Base-by-base conservation (phyloP, 2,113 vertebrate species). In the Nothoprocta pentlandii region DNA sequence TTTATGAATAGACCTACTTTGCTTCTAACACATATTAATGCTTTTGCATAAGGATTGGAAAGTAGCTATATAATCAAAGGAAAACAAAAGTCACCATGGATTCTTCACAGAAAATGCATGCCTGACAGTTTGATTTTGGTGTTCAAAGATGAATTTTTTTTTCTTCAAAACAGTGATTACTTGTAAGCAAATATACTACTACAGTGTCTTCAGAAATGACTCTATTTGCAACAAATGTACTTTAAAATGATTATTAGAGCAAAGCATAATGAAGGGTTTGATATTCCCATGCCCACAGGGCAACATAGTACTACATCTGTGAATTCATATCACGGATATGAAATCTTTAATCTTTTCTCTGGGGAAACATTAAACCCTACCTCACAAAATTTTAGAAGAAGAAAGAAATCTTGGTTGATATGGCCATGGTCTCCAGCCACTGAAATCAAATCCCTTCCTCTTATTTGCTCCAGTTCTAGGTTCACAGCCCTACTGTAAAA, bases 291-390 rank as follows among this genome's bases (percentile, higher is more conserved):
- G 92, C 92, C 92, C 70, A 80, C 93, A 63, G 93, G 94, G 93
- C 77, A 94, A 91, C 87, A 66, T 95, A 95, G 85, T 92, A 92
- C 92, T 80, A 68, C 88, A 89, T 95, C 95, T 95, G 93, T 95
- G 83, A 93, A 94, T 90, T 87, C 83, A 86, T 90, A 77, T 89
- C 92, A 85, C 67, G 94, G 83, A 39, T 76, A 53, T 85, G 80
- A 92, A 94, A 88, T 76, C 88, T 95, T 95, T 94, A 76, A 82
- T 88, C 84, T 92, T 81, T 77, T 94, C 80, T 89, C 63, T 0
- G 0, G 47, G 58, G 81, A 96, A 93, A 89, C 75, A 82, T 49
- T 73, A 79, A 92, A 86, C 13, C 20, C 22, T 78, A 49, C 74
- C 53, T 84, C 90, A 84, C 66, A 93, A 92, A 91, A 85, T 12